Conservation (phyloP, 2,888 invertebrate species). For the Nomada lathburiana region DNA sequence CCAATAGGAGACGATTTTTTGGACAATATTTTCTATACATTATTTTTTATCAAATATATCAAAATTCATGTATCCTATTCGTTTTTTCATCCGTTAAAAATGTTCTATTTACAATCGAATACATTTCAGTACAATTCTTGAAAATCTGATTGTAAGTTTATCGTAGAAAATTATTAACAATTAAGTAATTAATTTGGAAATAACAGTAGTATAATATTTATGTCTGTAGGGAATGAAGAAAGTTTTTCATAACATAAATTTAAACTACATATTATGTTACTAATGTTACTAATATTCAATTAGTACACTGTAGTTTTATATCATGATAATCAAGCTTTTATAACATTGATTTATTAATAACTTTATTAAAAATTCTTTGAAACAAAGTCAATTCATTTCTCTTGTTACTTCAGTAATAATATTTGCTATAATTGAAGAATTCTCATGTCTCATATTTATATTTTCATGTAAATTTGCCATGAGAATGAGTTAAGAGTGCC, state of each 20-base stretch:
- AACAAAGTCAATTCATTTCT: too few relatives aligned
- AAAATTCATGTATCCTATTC: neutral
- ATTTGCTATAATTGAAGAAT: too few relatives aligned
- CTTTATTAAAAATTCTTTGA: too few relatives aligned
- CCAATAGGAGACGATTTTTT: slow-evolving; percentile 36
- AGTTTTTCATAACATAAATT: too few relatives aligned
- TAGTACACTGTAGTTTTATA: too few relatives aligned
- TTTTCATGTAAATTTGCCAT: neutral
- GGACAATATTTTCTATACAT: neutral
- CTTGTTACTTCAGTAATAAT: too few relatives aligned
- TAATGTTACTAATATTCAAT: too few relatives aligned
- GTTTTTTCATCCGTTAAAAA: neutral
- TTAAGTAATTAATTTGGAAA: slow-evolving; percentile 15
- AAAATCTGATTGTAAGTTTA: neutral
- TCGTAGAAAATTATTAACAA: neutral
- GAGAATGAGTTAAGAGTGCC: neutral
- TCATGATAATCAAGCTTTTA: too few relatives aligned
- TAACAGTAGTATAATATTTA: neutral
- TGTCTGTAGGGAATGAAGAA: too few relatives aligned
- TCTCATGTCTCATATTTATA: too few relatives aligned
- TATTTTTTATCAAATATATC: neutral
- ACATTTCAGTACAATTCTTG: neutral
- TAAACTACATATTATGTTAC: too few relatives aligned
- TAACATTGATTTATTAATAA: too few relatives aligned
- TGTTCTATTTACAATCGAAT: neutral